Percentiles rank a stretch among this genome's conserved stretches.
phyloP scores from a whole-genome alignment of 64 coral and sea anemone species.

The Platygyra sinensis region DNA sequence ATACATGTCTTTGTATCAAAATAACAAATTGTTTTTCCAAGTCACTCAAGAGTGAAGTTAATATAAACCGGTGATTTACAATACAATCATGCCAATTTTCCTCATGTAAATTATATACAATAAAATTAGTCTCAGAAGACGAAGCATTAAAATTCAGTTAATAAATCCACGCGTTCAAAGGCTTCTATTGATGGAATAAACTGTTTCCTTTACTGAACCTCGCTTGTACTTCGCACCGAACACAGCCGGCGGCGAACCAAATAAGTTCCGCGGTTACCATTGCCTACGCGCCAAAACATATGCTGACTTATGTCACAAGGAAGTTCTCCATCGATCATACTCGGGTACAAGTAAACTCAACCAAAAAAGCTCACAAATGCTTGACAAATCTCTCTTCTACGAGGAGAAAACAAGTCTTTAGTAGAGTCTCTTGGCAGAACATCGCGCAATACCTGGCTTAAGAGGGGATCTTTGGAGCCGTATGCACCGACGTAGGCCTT shows the following conservation, averaged over 20 bases:
- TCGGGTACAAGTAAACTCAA: not conserved
- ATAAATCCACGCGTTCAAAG: not conserved
- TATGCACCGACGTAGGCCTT: slow-evolving; percentile 31
- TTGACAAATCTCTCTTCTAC: slow-evolving; percentile 38
- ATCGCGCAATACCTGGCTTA: slow-evolving; percentile 5
- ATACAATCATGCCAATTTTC: not conserved
- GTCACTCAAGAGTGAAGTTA: not conserved
- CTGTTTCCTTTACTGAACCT: not conserved
- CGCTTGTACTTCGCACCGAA: too few relatives aligned
- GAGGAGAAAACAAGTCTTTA: not conserved
- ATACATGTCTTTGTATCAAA: not conserved
- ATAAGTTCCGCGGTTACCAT: not conserved
- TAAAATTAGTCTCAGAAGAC: not conserved
- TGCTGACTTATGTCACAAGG: not conserved
- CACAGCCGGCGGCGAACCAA: not conserved
- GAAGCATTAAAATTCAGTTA: not conserved
- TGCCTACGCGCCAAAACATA: not conserved
- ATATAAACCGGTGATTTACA: slow-evolving; percentile 3
- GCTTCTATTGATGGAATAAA: not conserved
- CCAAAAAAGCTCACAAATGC: slow-evolving; percentile 43
- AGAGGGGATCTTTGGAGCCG: not conserved
- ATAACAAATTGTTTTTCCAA: not conserved
- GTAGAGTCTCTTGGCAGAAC: slow-evolving; percentile 45
- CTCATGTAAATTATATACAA: not conserved
- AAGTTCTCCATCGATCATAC: not conserved